Evolutionary conservation across 1,140 invertebrate genomes (phyloP), one percentile per base, ranked within the genome.

Genomic region (Myzus persicae): DNA sequence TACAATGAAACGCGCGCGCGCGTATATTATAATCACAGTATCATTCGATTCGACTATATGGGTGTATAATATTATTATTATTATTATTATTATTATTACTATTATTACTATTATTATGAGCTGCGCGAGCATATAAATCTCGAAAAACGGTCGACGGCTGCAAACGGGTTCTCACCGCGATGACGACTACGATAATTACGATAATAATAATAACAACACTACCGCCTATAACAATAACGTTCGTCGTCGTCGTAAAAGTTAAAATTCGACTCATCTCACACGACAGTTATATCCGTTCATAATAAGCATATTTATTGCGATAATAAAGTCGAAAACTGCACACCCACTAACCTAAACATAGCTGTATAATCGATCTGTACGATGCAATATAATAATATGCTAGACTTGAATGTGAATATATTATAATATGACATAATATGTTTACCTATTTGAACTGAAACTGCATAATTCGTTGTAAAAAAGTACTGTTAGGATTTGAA

Each of bases 11-110:
- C 59, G 59, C 59, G 54, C 26, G 54, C 26, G 54, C 26, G 54
- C 54, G 31, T n/a, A 84, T 84, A 84, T 40, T 84, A 84, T 84
- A 40, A 84, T 84, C 76, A 76, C 59, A 76, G 76, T 84, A 84
- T 84, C 82, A 42, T 84, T 84, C 22, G 82, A 84, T 84, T 84
- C 38, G 24, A 84, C 82, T 40, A 40, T 40, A 42, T 40, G 22
- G 40, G 82, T 42, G 38, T 40, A 84, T 40, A 42, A n/a, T 76
- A 76, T n/a, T 76, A 76, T n/a, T 76, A 67, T 59, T 59, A 59
- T 59, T 59, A 59, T 59, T 59, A 51, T 51, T 51, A 59, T 59
- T 59, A 59, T 67, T 67, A 76, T 31, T n/a, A n/a, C n/a, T n/a
- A n/a, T n/a, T n/a, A n/a, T n/a, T n/a, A n/a, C n/a, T n/a, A 54